Evolutionary conservation across 1,140 invertebrate genomes (phyloP).

Genomic region (Bacillus rossius): DNA sequence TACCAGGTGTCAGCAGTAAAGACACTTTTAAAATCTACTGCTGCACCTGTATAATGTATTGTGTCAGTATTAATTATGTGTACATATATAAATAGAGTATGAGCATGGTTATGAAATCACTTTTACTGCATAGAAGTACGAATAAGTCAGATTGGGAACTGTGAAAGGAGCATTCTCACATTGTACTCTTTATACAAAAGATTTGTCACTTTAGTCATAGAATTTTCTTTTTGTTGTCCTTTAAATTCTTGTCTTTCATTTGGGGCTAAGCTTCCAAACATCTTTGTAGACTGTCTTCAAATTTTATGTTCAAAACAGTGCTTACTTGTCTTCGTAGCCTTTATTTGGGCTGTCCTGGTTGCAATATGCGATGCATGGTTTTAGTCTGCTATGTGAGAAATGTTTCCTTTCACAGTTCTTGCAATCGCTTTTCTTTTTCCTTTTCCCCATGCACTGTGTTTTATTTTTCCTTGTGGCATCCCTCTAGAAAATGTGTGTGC

Average conservation of each 20-base stretch:
- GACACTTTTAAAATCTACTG: too few relatives aligned
- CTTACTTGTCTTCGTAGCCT: too few relatives aligned
- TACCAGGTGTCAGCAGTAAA: slow-evolving; percentile 2
- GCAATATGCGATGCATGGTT: slow-evolving; percentile 4
- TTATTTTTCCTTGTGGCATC: slow-evolving; percentile 11
- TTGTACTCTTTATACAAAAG: slow-evolving; percentile 17
- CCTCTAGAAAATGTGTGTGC: slow-evolving; percentile 80
- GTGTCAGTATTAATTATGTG: too few relatives aligned
- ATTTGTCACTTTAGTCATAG: too few relatives aligned
- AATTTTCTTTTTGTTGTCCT: too few relatives aligned
- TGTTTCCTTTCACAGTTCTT: slow-evolving; percentile 69
- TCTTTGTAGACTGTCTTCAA: too few relatives aligned
- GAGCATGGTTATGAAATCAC: too few relatives aligned
- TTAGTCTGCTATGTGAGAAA: slow-evolving; percentile 55
- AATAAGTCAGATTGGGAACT: slow-evolving; percentile 53
- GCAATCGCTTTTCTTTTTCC: slow-evolving; percentile 58
- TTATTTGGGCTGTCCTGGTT: too few relatives aligned
- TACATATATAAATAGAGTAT: too few relatives aligned
- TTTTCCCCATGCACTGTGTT: slow-evolving; percentile 25
- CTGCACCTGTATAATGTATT: too few relatives aligned
- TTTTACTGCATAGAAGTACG: slow-evolving; percentile 17
- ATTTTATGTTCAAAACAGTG: too few relatives aligned
- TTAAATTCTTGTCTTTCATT: not conserved
- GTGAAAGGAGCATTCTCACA: slow-evolving; percentile 60
- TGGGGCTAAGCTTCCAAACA: not conserved